These are phyloP conservation scores for Melitaea cinxia DNA, from an alignment of 1,140 invertebrate genomes.

Conservation along the genomic window DNA sequence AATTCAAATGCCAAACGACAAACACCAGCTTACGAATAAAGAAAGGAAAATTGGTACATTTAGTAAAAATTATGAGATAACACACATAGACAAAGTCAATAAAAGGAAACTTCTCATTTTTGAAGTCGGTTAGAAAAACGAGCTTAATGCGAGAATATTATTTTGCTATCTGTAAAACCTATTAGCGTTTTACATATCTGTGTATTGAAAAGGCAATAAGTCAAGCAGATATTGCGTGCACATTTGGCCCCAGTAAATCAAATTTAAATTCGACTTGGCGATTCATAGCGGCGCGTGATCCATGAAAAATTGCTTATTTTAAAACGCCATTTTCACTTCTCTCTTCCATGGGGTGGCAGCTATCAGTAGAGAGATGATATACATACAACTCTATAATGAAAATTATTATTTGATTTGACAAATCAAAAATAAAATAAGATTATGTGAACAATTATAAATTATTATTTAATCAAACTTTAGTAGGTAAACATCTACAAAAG, in stretches of 20 bases:
- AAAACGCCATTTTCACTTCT: conserved; percentile 55
- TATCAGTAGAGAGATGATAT: conserved; percentile 10
- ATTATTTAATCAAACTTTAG: no score
- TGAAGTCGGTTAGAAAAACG: no score
- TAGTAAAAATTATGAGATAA: no score
- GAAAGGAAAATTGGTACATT: no score
- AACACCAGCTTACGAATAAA: no score
- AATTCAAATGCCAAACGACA: no score
- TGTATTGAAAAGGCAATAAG: conserved; percentile 48
- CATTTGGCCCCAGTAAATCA: conserved; percentile 69
- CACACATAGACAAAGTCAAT: no score
- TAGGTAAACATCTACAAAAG: no score
- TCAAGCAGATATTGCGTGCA: conserved; percentile 64
- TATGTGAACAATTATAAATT: no score
- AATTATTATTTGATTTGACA: background rate
- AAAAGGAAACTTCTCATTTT: no score
- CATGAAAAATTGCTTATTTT: conserved; percentile 72
- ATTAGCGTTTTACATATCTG: background rate
- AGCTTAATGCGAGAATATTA: background rate
- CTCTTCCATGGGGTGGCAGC: conserved; percentile 36
- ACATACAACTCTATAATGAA: background rate
- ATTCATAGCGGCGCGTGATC: conserved; percentile 60
- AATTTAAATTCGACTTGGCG: conserved; percentile 58
- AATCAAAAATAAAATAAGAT: background rate
- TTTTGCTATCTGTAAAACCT: background rate